A percentile compares a stretch with the other conserved stretches of the same genome.
phyloP scores from a whole-genome alignment of 2,113 vertebrate genomes.

The Chinchilla lanigera region DNA sequence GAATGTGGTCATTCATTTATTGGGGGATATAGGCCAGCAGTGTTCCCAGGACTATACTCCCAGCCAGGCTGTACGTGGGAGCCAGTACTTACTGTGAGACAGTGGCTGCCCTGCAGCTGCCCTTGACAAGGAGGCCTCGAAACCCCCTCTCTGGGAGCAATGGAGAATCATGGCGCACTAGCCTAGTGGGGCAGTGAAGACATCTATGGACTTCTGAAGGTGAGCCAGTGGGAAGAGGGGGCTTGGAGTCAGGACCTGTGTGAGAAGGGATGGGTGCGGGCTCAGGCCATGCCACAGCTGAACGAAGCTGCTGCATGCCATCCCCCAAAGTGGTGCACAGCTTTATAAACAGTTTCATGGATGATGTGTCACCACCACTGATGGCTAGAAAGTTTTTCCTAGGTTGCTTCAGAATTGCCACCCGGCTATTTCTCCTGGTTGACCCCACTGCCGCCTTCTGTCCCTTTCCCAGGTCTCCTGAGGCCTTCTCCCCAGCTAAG shows the following conservation, averaged over 20 bases:
- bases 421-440: neutral
- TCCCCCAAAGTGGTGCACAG: neutral
- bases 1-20: neutral
- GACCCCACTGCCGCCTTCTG: neutral
- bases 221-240: neutral
- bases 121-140: neutral
- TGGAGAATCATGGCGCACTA: neutral
- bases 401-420: neutral
- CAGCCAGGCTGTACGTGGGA: neutral
- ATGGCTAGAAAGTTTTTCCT: neutral
- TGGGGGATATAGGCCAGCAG: neutral
- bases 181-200: neutral
- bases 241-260: too few species aligned
- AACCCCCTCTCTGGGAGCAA: neutral
- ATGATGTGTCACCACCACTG: too few species aligned
- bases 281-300: neutral
- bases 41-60: neutral
- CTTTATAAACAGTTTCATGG: neutral
- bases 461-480: neutral
- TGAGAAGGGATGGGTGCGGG: neutral
- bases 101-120: neutral
- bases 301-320: neutral
- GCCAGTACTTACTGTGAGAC: neutral
- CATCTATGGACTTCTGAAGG: neutral
- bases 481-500: neutral